These are phyloP conservation scores for Perizoma flavofasciatum DNA, from an alignment of 2,888 invertebrate genomes.

Conservation along the genomic window DNA sequence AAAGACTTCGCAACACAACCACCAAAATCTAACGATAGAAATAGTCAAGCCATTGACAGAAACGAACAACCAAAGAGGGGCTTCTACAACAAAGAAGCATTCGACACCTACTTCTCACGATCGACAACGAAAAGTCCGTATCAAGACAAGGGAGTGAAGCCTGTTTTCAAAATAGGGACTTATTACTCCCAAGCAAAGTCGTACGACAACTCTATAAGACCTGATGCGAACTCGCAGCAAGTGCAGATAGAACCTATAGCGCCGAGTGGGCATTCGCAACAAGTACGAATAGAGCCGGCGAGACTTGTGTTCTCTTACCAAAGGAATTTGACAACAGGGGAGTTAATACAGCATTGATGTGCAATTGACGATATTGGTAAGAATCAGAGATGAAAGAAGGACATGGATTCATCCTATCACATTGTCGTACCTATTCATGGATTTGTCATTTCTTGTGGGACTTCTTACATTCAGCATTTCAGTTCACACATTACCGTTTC, in stretches of 20 bases:
- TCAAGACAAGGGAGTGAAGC: conserved; percentile 66
- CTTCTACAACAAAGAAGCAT: conserved; percentile 69
- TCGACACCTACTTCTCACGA: conserved; percentile 65
- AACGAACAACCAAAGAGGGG: conserved; percentile 56
- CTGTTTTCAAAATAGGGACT: conserved; percentile 76
- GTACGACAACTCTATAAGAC: conserved; percentile 75
- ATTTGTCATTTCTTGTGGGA: conserved; percentile 38
- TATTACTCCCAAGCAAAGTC: conserved; percentile 75
- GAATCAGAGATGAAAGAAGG: conserved; percentile 45
- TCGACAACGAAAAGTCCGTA: conserved; percentile 82
- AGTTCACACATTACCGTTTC: conserved; percentile 31
- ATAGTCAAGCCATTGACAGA: conserved; percentile 24
- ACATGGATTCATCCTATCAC: conserved; percentile 54
- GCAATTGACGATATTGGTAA: conserved; percentile 73
- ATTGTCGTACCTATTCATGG: conserved; percentile 44
- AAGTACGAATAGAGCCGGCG: conserved; percentile 78
- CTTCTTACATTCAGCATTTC: conserved; percentile 36
- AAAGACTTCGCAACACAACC: conserved; percentile 73
- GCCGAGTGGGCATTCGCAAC: conserved; percentile 71
- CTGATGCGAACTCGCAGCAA: conserved; percentile 78
- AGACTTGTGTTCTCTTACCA: conserved; percentile 68
- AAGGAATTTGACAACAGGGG: conserved; percentile 71
- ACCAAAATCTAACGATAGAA: conserved; percentile 37
- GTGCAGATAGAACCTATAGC: conserved; percentile 67
- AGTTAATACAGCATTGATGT: conserved; percentile 61